A percentile compares a stretch with the other conserved stretches of the same genome.
Evolutionary conservation across 2,888 invertebrate genomes (phyloP).

Genomic region (Drosophila sordidula): DNA sequence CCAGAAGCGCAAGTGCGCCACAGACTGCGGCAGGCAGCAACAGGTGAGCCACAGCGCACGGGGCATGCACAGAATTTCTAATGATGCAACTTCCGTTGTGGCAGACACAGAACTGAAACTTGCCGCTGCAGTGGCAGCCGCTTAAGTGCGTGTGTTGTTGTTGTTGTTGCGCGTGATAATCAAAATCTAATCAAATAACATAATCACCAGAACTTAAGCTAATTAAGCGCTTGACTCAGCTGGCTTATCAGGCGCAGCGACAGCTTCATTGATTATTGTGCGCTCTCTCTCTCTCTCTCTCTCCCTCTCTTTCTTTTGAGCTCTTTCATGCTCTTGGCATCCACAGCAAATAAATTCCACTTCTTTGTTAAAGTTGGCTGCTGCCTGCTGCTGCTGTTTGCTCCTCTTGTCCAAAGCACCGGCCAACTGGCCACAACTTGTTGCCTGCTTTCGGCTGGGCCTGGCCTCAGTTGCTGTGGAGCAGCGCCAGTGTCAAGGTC

Average conservation of each 20-base stretch:
- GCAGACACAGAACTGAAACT: conserved; percentile 12
- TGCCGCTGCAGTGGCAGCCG: not conserved
- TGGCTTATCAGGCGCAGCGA: conserved; percentile 59
- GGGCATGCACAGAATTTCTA: conserved; percentile 66
- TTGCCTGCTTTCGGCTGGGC: conserved; percentile 43
- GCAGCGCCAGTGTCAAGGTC: conserved; percentile 86
- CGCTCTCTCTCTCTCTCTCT: conserved; percentile 1
- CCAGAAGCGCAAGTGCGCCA: conserved; percentile 26
- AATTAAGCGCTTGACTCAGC: conserved; percentile 42
- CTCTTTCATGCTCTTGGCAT: conserved; percentile 55
- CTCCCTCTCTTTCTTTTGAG: conserved; percentile 5
- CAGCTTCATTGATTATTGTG: conserved; percentile 1
- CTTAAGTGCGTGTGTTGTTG: conserved; percentile 8
- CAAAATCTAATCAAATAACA: conserved; percentile 36
- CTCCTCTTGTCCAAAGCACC: conserved; percentile 79
- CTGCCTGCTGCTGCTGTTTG: conserved; percentile 57
- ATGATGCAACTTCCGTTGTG: conserved; percentile 72
- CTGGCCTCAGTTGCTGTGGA: conserved; percentile 83
- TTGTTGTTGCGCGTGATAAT: not conserved
- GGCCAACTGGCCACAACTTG: conserved; percentile 70
- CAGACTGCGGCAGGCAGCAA: conserved; percentile 18
- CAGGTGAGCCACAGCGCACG: conserved; percentile 27
- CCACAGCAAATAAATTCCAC: conserved; percentile 67
- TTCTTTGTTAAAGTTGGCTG: conserved; percentile 30
- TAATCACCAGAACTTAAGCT: conserved; percentile 44